Evolutionary conservation across 2,113 vertebrate species (phyloP).

Genomic region (Maccullochella peelii): DNA sequence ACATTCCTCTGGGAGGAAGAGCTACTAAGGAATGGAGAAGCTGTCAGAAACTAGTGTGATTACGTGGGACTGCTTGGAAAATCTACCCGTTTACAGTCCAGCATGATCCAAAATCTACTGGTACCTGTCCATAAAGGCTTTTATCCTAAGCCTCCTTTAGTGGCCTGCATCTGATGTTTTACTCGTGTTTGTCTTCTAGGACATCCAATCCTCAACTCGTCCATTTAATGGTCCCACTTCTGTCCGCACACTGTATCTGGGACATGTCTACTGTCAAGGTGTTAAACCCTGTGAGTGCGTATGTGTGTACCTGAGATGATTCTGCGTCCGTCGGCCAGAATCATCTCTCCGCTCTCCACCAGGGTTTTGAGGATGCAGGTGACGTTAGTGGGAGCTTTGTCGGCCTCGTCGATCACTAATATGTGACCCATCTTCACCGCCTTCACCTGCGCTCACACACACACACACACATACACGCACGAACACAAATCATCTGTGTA

Average conservation of each 20-base stretch:
- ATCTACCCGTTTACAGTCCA: conserved; percentile 27
- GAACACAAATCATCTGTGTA: neutral
- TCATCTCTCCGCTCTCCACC: conserved; percentile 98
- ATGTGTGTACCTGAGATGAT: conserved; percentile 89
- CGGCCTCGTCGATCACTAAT: conserved; percentile 95
- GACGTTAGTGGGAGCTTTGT: conserved; percentile 98
- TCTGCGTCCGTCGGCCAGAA: conserved; percentile 94
- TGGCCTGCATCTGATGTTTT: conserved; percentile 17
- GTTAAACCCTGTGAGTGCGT: neutral
- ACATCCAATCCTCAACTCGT: conserved; percentile 30
- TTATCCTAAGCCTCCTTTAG: conserved; percentile 39
- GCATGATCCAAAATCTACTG: conserved; percentile 19
- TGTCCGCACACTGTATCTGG: conserved; percentile 30
- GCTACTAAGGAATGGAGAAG: conserved; percentile 7
- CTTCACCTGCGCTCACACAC: conserved; percentile 88
- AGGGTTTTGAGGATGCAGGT: conserved; percentile 98
- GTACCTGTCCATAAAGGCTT: conserved; percentile 62
- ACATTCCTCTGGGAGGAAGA: conserved; percentile 48
- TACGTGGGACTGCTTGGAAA: conserved; percentile 26
- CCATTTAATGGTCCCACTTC: conserved; percentile 6
- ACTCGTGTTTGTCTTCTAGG: conserved; percentile 33
- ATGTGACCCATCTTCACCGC: conserved; percentile 93
- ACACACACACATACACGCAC: neutral
- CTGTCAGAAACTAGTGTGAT: conserved; percentile 12
- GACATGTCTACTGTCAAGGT: conserved; percentile 32